Conservation (phyloP, 2,888 invertebrate genomes). For the Scaeva pyrastri region DNA sequence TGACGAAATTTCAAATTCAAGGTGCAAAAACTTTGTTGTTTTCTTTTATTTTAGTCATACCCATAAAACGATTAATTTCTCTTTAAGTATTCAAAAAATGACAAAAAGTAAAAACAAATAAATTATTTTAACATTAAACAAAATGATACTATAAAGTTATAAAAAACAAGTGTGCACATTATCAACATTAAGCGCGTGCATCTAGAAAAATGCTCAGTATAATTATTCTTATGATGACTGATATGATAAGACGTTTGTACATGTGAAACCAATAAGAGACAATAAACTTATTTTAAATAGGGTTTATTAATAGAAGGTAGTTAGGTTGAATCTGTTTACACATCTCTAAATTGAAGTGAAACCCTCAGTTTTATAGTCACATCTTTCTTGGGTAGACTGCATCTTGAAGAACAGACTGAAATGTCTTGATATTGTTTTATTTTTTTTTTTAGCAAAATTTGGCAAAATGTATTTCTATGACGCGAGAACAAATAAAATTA, state of each 20-base stretch:
- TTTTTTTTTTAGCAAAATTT: background rate
- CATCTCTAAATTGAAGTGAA: no score
- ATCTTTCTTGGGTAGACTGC: no score
- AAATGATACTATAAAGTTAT: no score
- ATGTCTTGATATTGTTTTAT: background rate
- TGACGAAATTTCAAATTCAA: background rate
- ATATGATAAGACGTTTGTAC: slow-evolving; percentile 19
- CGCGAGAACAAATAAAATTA: no score
- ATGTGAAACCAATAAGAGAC: background rate
- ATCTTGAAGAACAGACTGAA: no score
- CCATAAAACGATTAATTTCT: slow-evolving; percentile 2
- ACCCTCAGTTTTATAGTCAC: no score
- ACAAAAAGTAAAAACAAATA: background rate
- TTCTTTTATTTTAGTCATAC: background rate
- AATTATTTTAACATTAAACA: no score
- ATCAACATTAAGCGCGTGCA: background rate
- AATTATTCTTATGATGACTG: background rate
- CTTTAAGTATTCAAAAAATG: background rate
- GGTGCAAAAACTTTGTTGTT: background rate
- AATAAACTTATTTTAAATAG: background rate
- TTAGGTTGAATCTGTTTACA: no score
- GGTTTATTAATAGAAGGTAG: background rate
- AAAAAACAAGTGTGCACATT: background rate
- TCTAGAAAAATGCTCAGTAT: background rate
- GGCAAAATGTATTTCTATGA: no score